Evolutionary conservation across 2,113 vertebrate genomes (phyloP), one percentile per base, ranked within the genome.

Genomic region (Todiramphus saurophagus): DNA sequence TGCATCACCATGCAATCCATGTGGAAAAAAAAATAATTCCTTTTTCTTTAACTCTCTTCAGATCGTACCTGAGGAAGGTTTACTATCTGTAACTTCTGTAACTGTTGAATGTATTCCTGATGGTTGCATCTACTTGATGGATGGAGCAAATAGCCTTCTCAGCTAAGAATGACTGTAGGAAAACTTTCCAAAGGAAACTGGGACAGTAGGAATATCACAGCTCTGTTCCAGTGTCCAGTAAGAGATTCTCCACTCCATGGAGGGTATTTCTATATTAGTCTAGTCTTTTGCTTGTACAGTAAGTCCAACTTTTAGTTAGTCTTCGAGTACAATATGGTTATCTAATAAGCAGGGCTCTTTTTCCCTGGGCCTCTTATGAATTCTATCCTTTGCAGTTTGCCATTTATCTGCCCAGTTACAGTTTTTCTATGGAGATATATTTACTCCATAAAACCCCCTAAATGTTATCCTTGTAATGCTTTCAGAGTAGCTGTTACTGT

Each of bases 151-250:
- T 44, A 66, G 19, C 4, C 12, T 73, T 83, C 20, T 6, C 43
- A 80, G 7, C 3, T 51, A 69, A 39, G 39, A 93, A 60, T 14
- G 3, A 76, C 44, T 37, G 70, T 64, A 59, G 18, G 28, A 85
- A 84, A 77, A 53, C 5, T 19, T 79, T 72, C 20, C 10, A 27
- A 30, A 39, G 41, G 50, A 53, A 90, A 59, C 9, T 21, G 14
- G 16, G 16, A 59, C 11, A 72, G 8, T 69, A 44, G 16, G 33
- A 9, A 19, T 41, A 55, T 19, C 1, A 0, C 30, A 64, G 1
- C 28, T 83, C 7, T 30, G 16, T 51, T 88, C 4, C 8, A 55
- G 15, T 20, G 28, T 72, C 31, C 13, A 20, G 7, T 68, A 39
- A 73, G 16, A 50, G 6, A 19, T 89, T 76, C 20, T 86, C 9